Evolutionary conservation across 2,888 invertebrate genomes (phyloP), one percentile per base, ranked within the genome.

Genomic region (Osmoderma eremita): DNA sequence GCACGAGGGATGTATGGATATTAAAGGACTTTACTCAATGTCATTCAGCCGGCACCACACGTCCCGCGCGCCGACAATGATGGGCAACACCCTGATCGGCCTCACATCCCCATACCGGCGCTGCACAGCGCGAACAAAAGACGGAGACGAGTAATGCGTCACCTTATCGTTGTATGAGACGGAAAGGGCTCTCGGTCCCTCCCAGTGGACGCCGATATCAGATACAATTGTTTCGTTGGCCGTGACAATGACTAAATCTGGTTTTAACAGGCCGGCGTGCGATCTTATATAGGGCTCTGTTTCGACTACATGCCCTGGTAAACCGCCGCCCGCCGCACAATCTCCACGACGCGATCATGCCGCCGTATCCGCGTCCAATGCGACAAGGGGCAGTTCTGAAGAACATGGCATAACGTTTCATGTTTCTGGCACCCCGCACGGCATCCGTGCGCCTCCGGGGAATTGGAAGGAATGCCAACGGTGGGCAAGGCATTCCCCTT

Each of bases 381-480:
- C 0, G 70, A 42, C 0, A 67, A 53, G 1, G 72, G 70, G 58
- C 76, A 76, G 8, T 54, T 61, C 50, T 77, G 75, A 0, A 76
- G 69, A 0, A 77, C 73, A 64, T 76, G 76, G 5, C 20, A 67
- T 0, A 75, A 65, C 1, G 71, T 62, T 51, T 77, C 76, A 1
- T 20, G 49, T 1, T 72, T 42, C 0, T 36, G 20, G 41, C 77
- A 77, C 0, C 76, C 75, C 0, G 65, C 71, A 38, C 75, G 24
- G 54, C 75, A 77, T 5, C n/a, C 41, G n/a, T 72, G 17, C 38
- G 63, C 67, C 1, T 68, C 56, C 3, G 71, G 68, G 3, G 76
- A 77, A 61, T 77, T 77, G 0, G 75, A 76, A 30, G 75, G 74
- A 5, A 77, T 73, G 0, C 75, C 76, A n/a, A 62, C 67, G 0